These are phyloP conservation scores for Vanessa atalanta DNA, from an alignment of 1,140 invertebrate species.

Conservation along the genomic window DNA sequence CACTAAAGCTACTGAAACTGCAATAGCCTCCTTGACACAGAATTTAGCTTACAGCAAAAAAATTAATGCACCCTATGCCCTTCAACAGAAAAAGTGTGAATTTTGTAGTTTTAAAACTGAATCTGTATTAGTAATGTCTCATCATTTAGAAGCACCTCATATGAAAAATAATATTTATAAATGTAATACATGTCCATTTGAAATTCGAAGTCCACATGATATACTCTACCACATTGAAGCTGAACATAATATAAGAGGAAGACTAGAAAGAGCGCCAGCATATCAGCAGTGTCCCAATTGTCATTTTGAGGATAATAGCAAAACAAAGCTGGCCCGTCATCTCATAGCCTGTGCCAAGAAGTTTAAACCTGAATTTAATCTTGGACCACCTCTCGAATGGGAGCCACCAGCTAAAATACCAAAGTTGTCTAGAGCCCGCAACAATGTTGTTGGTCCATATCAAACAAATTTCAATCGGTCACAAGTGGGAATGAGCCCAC, in stretches of 20 bases:
- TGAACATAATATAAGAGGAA: conserved; percentile 91
- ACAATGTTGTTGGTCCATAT: conserved; percentile 69
- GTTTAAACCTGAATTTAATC: conserved; percentile 92
- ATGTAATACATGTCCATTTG: conserved; percentile 93
- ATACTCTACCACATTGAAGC: conserved; percentile 96
- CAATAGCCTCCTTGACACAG: conserved; percentile 89
- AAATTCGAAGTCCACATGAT: conserved; percentile 91
- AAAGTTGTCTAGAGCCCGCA: conserved; percentile 80
- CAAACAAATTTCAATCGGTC: conserved; percentile 63
- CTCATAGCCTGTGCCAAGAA: conserved; percentile 93
- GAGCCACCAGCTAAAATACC: conserved; percentile 96
- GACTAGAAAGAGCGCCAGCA: conserved; percentile 91
- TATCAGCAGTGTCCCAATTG: conserved; percentile 97
- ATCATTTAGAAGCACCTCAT: conserved; percentile 96
- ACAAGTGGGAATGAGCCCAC: conserved; percentile 61
- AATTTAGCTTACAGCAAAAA: conserved; percentile 93
- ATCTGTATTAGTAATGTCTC: conserved; percentile 92
- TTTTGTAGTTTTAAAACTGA: conserved; percentile 97
- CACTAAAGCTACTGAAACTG: conserved; percentile 87
- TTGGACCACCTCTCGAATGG: conserved; percentile 92
- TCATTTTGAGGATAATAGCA: conserved; percentile 96
- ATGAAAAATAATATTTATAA: conserved; percentile 93
- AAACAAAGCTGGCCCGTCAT: conserved; percentile 94
- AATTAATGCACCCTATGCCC: conserved; percentile 92
- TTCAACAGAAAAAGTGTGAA: conserved; percentile 91